Base-by-base conservation (phyloP, 2,888 invertebrate species). In the Rhamnusium bicolor region DNA sequence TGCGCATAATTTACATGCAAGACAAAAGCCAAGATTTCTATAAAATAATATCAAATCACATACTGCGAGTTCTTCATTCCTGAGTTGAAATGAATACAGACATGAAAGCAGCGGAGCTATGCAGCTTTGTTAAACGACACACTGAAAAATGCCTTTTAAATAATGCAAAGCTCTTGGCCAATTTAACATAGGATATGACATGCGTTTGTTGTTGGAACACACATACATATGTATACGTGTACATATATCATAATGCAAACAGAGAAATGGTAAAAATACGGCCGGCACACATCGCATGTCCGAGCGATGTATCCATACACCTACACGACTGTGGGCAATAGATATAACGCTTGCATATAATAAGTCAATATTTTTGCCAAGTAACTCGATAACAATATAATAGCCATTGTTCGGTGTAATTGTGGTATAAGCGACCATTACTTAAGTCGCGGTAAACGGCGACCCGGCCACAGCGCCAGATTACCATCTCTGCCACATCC, bases 361-460 rank as follows among this genome's bases (percentile, higher is more conserved):
- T 87, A 87, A 87, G 87, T 87, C 87, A 87, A 87, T 87, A 87
- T 87, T 87, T 87, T 87, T 87, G 86, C 85, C 82, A 80, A 83
- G 82, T 84, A 85, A 85, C 86, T 85, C 86, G 87, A 87, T 87
- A 87, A 87, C 87, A 87, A 87, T 87, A 87, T 87, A 87, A 87
- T 87, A 85, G 87, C 86, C 84, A 88, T 88, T 88, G 87, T 88
- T 87, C 86, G 83, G 83, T 75, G 87, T 87, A 87, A 87, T 87
- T 87, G 87, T 87, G 86, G 86, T 85, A 85, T 86, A 85, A 84
- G 85, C 85, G 84, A 83, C 86, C 86, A 87, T 87, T 87, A 86
- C 85, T 87, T 87, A 86, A 80, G 73, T 71, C 71, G 78, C 79
- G 82, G 81, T 63, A 54, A 62, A 40, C 62, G 53, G 69, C 79